Base-by-base conservation (phyloP, 2,888 invertebrate species). In the Calameuta idolon region DNA sequence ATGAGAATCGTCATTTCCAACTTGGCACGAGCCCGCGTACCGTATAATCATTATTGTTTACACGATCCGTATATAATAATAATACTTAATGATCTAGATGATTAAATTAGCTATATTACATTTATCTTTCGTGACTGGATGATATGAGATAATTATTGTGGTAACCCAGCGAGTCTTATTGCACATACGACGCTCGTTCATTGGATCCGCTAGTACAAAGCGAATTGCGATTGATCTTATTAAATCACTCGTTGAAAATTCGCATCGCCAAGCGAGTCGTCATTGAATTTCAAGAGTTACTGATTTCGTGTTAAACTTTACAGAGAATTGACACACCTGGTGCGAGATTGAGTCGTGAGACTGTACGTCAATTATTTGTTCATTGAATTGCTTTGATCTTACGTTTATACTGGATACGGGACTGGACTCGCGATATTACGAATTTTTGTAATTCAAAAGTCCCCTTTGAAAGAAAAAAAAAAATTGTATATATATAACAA, bases 131-230 rank as follows among this genome's bases (percentile, higher is more conserved):
- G 85, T 87, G 87, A 88, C 88, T 88, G 83, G 80, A 86, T 87
- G 85, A 87, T 75, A 69, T 79, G 86, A 82, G 85, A 80, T 88
- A 87, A 86, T 87, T 82, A 81, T 85, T 87, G 87, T 88, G 89
- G 89, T 88, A 89, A 89, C 89, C 85, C 83, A 87, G 86, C 80
- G 87, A 87, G 85, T 88, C 85, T 89, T 89, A 90, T 90, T 90
- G 89, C 89, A 90, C 87, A 84, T 87, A 84, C 84, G 84, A 87
- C 85, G 83, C 84, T 84, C 55, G 55, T 55, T 23, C 55, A 55
- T 5, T 55, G 55, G 55, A 55, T 55, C 23, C 23, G 55, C 23
- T 9, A 37, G 77, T 82, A 76, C 75, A 83, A 81, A 78, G 40
- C 74, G 55, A 34, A 78, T 81, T 78, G 78, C 73, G 76, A 80